phyloP scores from a whole-genome alignment of 2,797 vertebrate genomes.

The Mergus octosetaceus region DNA sequence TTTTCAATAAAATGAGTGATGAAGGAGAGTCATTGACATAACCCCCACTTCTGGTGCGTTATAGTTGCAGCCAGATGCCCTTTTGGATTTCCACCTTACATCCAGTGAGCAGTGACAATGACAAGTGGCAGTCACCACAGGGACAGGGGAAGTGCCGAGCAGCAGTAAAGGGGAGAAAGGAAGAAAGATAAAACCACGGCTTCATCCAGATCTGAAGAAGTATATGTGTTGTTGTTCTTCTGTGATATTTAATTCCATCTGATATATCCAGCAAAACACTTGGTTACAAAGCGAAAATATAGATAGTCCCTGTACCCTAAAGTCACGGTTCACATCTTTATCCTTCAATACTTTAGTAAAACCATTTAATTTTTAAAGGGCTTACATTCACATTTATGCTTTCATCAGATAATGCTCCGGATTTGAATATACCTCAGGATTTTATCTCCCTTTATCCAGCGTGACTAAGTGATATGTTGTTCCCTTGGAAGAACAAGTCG shows the following conservation, averaged over 20 bases:
- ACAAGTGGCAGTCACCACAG: not conserved
- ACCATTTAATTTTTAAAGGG: not conserved
- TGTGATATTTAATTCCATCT: not conserved
- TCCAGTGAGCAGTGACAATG: not conserved
- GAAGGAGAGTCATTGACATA: not conserved
- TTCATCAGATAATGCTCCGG: not conserved
- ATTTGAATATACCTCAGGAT: not conserved
- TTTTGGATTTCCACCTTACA: not conserved
- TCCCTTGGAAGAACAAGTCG: fast-evolving
- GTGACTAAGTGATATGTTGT: no score
- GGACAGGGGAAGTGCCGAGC: not conserved
- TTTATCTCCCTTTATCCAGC: not conserved
- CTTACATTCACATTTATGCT: not conserved
- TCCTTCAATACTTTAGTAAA: not conserved
- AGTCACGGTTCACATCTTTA: not conserved
- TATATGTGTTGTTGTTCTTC: no score
- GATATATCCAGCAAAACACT: not conserved
- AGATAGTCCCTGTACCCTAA: not conserved
- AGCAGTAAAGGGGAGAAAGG: not conserved
- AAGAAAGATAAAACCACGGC: not conserved
- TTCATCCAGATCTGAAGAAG: not conserved
- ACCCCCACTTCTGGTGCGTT: not conserved
- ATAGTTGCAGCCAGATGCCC: not conserved
- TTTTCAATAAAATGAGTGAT: not conserved
- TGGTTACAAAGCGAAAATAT: not conserved